Evolutionary conservation across 2,888 invertebrate genomes (phyloP), one percentile per base, ranked within the genome.

Genomic region (Scaptomyza caliginosa): DNA sequence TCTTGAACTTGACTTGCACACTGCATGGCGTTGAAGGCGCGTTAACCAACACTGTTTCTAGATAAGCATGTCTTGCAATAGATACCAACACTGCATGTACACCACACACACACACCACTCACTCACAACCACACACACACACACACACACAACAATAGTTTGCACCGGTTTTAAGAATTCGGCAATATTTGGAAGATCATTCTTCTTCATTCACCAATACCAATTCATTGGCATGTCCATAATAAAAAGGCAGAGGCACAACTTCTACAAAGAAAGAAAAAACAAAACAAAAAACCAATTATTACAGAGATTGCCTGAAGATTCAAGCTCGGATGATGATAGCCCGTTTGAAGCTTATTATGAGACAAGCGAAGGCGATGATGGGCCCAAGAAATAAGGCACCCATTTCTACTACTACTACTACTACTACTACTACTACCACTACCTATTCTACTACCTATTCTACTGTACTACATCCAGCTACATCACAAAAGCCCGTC

Each of bases 281-380:
- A 58, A 17, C 24, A 51, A 51, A 52, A 34, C 11, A 58, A 68
- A 79, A 67, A 70, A 79, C 67, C n/a, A n/a, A n/a, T 73, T 76
- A 79, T 80, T 89, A 70, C 88, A 89, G 89, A 88, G 79, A 80
- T 81, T 89, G 67, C 90, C 90, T 65, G 91, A 91, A 88, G 91
- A 90, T 77, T 90, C 90, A 79, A 89, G 89, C 78, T 90, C 90
- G 56, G 89, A 89, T 55, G 90, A 90, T 79, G 90, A 90, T 88
- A 88, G 85, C 80, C 90, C 90, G 45, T 91, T 91, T 57, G 90
- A 90, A 84, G 89, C 88, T 75, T 85, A 89, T 82, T 80, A 88
- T 78, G 90, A 90, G 69, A 89, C 89, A 86, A 90, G 86, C 70
- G 90, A 89, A 52, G 78, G 81, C 66, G 87, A 89, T 26, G 87